Conservation (phyloP, 2,113 vertebrate genomes). For the Oenanthe melanoleuca region DNA sequence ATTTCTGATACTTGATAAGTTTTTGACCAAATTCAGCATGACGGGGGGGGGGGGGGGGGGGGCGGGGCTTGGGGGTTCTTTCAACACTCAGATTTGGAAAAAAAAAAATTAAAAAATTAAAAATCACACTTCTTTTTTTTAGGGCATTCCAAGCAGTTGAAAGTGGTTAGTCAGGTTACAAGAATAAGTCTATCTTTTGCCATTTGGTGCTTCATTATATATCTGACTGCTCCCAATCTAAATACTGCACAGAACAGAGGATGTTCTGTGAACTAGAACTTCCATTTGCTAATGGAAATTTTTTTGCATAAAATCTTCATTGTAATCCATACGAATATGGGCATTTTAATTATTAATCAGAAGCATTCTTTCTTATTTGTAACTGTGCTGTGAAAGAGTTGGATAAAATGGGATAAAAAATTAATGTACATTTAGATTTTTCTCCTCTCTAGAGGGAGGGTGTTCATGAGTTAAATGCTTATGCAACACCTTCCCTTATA, state of each 20-base stretch:
- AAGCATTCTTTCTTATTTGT: conserved; percentile 20
- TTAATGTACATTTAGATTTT: conserved; percentile 19
- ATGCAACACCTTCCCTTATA: conserved; percentile 45
- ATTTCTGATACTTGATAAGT: background rate
- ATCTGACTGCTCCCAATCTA: background rate
- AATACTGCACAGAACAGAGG: background rate
- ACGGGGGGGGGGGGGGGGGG: no score
- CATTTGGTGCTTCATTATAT: background rate
- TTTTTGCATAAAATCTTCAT: conserved; percentile 34
- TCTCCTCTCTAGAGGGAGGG: background rate
- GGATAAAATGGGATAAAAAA: conserved; percentile 17
- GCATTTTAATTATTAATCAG: conserved; percentile 50
- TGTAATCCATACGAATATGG: conserved; percentile 27
- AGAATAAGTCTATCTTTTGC: background rate
- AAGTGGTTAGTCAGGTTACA: background rate
- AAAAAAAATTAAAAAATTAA: no score
- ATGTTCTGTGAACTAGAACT: conserved; percentile 1
- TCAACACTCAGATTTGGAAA: background rate
- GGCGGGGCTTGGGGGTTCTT: background rate
- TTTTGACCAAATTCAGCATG: background rate
- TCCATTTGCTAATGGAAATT: background rate
- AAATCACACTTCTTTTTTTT: background rate
- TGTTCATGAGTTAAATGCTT: conserved; percentile 51
- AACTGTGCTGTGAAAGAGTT: conserved; percentile 13
- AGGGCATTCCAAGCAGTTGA: background rate